Evolutionary conservation across 2,113 vertebrate genomes (phyloP).

Genomic region (Acrocephalus arundinaceus): DNA sequence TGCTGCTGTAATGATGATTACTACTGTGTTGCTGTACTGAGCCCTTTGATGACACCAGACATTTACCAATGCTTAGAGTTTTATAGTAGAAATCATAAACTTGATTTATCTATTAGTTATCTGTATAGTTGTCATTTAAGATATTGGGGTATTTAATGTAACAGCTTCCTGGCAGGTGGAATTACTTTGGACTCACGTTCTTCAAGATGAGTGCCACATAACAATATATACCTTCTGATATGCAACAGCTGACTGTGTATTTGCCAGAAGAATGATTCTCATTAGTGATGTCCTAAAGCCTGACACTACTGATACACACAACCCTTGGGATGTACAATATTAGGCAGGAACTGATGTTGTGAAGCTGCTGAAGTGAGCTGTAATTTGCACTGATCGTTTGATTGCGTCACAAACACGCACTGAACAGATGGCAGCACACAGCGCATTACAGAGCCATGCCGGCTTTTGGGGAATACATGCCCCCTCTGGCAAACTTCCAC

Average conservation of each 20-base stretch:
- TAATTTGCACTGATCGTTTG: slow-evolving; percentile 25
- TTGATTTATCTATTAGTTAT: neutral
- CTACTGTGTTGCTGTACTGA: neutral
- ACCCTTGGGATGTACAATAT: neutral
- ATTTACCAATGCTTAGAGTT: neutral
- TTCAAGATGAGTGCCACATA: neutral
- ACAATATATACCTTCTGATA: neutral
- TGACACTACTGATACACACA: neutral
- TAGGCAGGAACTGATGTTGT: slow-evolving; percentile 35
- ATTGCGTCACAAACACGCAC: slow-evolving; percentile 55
- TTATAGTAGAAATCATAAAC: neutral
- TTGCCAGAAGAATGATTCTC: neutral
- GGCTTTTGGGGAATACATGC: slow-evolving; percentile 62
- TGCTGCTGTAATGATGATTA: neutral
- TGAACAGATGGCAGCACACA: slow-evolving; percentile 59
- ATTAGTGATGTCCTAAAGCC: neutral
- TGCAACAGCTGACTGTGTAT: neutral
- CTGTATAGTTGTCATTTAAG: neutral
- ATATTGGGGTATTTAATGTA: neutral
- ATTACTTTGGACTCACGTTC: neutral
- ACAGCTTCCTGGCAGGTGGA: neutral
- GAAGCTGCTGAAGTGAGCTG: slow-evolving; percentile 54
- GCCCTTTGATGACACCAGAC: neutral
- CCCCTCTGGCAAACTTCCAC: slow-evolving; percentile 61
- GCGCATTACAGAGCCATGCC: slow-evolving; percentile 61